Evolutionary conservation across 2,888 invertebrate genomes (phyloP), one percentile per base, ranked within the genome.

Genomic region (Oscheius sp.): DNA sequence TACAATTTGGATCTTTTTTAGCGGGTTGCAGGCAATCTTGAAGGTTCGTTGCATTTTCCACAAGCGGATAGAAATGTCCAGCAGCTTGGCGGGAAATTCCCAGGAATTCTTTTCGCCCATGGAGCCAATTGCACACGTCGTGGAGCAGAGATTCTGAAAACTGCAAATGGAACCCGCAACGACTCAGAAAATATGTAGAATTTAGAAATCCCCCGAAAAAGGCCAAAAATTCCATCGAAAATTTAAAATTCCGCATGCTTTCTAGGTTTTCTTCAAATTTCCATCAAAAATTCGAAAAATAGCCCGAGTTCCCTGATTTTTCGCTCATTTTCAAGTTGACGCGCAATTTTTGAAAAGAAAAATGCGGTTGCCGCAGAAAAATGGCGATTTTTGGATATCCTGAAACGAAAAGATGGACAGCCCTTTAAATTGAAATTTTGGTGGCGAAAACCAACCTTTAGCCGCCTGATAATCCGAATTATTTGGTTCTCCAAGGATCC

Each of bases 41-140:
- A 18, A 69, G 43, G 35, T n/a, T n/a, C 3, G 69, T 52, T 2
- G 66, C n/a, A 9, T 59, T 61, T 18, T 23, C 16, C 16, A 61
- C 63, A 1, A 71, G 16, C 16, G 59, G 46, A 16, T 61, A 71
- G 29, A 71, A 71, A 25, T 46, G 23, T 12, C 27, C 29, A 16
- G 59, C 61, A n/a, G 53, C 52, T 13, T n/a, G 12, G 12, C 64
- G 43, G 9, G 64, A 55, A 2, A 72, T 18, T 13, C 45, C 49
- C 9, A 72, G 25, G 12, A 64, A 41, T 41, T 72, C 72, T 9
- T 53, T 27, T 21, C 46, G 64, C 1, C 72, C 72, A 43, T 56
- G 45, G 18, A 72, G 45, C 63, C 66, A 72, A 2, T 52, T 64
- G 45, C 64, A 63, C 3, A 64, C 58, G 25, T 64, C 64, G 45